Evolutionary conservation across 1,140 invertebrate species (phyloP), one percentile per base, ranked within the genome.

Genomic region (Cherax destructor): DNA sequence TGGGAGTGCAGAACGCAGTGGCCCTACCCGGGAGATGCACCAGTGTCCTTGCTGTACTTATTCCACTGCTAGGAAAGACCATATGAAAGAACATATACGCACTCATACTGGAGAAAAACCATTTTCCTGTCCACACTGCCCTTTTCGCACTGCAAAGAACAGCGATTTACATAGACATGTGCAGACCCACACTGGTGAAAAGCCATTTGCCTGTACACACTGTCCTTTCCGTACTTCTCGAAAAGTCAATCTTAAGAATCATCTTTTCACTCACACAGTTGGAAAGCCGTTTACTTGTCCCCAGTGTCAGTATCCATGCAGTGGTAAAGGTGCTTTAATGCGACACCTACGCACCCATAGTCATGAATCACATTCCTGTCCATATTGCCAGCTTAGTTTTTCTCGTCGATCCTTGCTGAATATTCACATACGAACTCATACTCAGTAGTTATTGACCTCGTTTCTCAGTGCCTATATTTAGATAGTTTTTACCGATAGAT

Each of bases 21-120:
- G 69, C 41, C 41, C 65, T 47, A 24, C n/a, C n/a, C 74, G 85
- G 21, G 76, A 87, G 56, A 61, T 87, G 74, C 85, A 87, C 74
- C 85, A 87, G 52, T 87, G 85, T 41, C 85, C 85, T 50, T 87
- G 76, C 85, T 87, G 85, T 78, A 56, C 72, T 6, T 87, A 87
- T 61, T 56, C 77, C 65, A 87, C 85, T 11, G 52, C 74, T 56
- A 72, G 85, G 74, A 87, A 87, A 59, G 85, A 87, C 85, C 85
- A 87, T 30, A 87, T 87, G 85, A 87, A 87, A 61, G 85, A 87
- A 16, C 85, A 87, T n/a, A 87, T 87, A 30, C 85, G 85, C n/a
- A 87, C 74, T 5, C 85, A 87, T 72, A 87, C 85, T 21, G 85
- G 85, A 61, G 85, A 87, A 56, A 87, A 79, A 30, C 85, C 85